Evolutionary conservation across 2,113 vertebrate genomes (phyloP).

Genomic region (Ciconia stormi): DNA sequence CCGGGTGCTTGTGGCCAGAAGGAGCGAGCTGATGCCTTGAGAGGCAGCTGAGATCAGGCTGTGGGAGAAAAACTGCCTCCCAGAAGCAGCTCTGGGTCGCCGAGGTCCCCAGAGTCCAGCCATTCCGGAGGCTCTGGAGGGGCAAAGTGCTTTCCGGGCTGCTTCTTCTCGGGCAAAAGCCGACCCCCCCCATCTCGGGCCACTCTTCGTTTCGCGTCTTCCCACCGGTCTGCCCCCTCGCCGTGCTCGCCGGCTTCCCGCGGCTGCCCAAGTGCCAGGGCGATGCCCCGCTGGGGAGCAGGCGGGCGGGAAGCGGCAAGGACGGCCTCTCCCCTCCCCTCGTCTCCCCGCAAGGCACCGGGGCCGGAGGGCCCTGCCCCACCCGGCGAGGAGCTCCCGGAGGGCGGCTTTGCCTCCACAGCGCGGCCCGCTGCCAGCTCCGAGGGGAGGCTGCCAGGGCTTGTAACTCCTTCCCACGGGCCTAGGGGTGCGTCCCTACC

Average conservation of each 20-base stretch:
- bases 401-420: neutral
- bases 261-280: neutral
- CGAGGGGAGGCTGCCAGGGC: no score
- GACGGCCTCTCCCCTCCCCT: neutral
- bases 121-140: neutral
- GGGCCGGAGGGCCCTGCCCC: neutral
- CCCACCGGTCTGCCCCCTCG: rapidly evolving
- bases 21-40: neutral
- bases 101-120: neutral
- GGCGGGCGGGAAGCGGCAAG: neutral
- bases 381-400: neutral
- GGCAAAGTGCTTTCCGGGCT: neutral
- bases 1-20: neutral
- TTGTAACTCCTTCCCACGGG: neutral
- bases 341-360: neutral
- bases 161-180: neutral
- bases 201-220: rapidly evolving
- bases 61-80: neutral
- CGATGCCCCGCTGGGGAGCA: neutral
- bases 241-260: neutral
- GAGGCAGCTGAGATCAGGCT: neutral
- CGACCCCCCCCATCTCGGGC: rapidly evolving
- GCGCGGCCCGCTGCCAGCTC: neutral
- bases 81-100: neutral
- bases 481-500: neutral